Evolutionary conservation across 2,888 invertebrate genomes (phyloP), one percentile per base, ranked within the genome.

Genomic region (Heterodera filipjevi): DNA sequence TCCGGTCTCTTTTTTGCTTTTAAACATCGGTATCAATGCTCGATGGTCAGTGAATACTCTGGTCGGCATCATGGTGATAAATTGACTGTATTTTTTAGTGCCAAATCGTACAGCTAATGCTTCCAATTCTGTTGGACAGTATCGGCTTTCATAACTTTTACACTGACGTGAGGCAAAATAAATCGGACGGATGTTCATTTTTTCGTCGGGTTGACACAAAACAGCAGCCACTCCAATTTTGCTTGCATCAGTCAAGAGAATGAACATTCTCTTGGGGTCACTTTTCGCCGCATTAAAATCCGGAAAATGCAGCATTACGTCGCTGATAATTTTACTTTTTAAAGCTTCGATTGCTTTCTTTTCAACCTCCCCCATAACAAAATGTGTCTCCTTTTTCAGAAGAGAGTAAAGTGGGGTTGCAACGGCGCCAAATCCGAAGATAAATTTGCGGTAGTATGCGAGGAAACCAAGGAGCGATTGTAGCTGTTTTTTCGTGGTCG

Each of bases 231-330:
- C 32, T 19, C 84, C 85, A 10, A 77, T 39, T 22, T 70, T 46
- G 30, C 78, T 78, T 0, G 84, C 85, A 76, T 85, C 85, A 0
- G 85, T 84, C 46, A 71, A 77, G 0, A 85, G 72, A 0, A 76
- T 59, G 49, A 85, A 85, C 64, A 79, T 80, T 8, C 81, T 49
- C 64, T 75, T 70, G 0, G 72, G 70, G 10, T 76, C 79, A 22
- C 30, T 59, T 32, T n/a, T 33, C 0, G 84, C 85, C 14, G 80
- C 79, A 27, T 78, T 77, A 12, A 84, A 78, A 64, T 85, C 80
- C 5, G 84, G 84, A 66, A 81, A 82, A 6, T 35, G 71, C 5
- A 86, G 72, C 0, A 82, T 77, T 0, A 83, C 82, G 0, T 81
- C 76, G 0, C 5, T 33, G 12, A 44, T 33, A 44, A 86, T 16